Conservation (phyloP, 37 sponge, comb jelly and placozoan genomes). For the Ianthella basta region DNA sequence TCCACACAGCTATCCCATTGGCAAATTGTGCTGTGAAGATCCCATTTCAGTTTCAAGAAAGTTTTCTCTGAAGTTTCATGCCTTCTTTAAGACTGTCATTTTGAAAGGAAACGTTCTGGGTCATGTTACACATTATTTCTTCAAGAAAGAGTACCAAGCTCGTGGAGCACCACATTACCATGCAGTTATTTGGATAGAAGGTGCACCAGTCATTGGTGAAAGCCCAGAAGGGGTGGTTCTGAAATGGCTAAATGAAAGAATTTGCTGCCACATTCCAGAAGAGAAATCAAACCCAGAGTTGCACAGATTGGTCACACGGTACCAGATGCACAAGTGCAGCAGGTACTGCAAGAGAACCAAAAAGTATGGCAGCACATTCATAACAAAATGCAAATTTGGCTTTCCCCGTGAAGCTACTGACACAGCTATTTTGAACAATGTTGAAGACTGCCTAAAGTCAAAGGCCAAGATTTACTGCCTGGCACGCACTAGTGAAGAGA, state of each 20-base stretch:
- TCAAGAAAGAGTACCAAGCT: constrained; percentile 36
- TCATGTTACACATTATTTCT: constrained; percentile 45
- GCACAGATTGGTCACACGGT: constrained; percentile 29
- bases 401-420: constrained; percentile 31
- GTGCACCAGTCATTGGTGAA: constrained; percentile 47
- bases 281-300: constrained; percentile 6
- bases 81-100: constrained; percentile 26
- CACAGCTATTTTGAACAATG: not conserved
- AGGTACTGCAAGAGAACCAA: constrained; percentile 28
- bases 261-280: constrained; percentile 40
- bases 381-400: constrained; percentile 37
- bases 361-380: not conserved
- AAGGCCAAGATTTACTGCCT: constrained; percentile 28
- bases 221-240: not conserved
- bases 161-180: constrained; percentile 46
- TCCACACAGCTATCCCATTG: constrained; percentile 26
- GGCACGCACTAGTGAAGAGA: constrained; percentile 6
- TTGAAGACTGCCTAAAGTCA: constrained; percentile 19
- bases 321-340: constrained; percentile 48
- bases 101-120: constrained; percentile 34
- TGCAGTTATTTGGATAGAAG: constrained; percentile 37
- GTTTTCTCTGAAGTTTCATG: constrained; percentile 41
- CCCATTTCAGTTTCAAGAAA: constrained; percentile 47
- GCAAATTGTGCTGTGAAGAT: constrained; percentile 55
- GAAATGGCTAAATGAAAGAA: constrained; percentile 30